Conservation (phyloP, 2,113 vertebrate species). For the Podarcis cretensis region DNA sequence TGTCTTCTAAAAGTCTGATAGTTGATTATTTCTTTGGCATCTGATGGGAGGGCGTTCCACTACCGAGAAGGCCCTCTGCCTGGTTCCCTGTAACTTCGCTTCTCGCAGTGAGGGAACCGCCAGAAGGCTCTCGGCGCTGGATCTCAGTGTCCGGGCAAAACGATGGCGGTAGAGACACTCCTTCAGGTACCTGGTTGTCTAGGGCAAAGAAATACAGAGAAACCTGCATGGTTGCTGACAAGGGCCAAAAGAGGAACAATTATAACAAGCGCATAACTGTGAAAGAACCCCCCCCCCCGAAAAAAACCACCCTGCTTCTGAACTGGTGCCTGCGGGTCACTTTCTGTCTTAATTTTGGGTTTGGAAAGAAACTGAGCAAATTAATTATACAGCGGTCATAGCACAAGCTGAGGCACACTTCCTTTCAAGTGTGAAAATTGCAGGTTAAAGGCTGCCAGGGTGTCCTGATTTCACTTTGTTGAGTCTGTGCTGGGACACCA, state of each 20-base stretch:
- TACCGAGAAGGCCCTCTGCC: too few species aligned
- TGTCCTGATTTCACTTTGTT: conserved; percentile 54
- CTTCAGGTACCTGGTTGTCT: background rate
- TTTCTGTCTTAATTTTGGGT: conserved; percentile 60
- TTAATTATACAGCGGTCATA: conserved; percentile 57
- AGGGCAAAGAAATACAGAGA: background rate
- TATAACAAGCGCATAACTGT: conserved; percentile 46
- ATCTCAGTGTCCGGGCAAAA: too few species aligned
- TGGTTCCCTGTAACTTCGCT: too few species aligned
- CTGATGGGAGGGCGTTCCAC: too few species aligned
- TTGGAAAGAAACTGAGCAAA: conserved; percentile 27
- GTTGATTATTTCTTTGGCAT: too few species aligned
- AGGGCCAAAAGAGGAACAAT: background rate
- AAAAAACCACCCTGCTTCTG: conserved; percentile 39
- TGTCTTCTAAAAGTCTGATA: too few species aligned
- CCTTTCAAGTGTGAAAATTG: conserved; percentile 55
- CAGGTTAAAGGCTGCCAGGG: conserved; percentile 36
- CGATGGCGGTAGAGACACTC: background rate
- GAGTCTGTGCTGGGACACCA: background rate
- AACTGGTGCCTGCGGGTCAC: conserved; percentile 38
- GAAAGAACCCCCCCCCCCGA: background rate
- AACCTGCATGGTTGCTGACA: background rate
- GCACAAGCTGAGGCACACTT: conserved; percentile 39
- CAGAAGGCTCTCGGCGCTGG: too few species aligned
- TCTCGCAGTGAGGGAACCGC: too few species aligned